Evolutionary conservation across 2,797 vertebrate species (phyloP).

Genomic region (Sebastes dallii): DNA sequence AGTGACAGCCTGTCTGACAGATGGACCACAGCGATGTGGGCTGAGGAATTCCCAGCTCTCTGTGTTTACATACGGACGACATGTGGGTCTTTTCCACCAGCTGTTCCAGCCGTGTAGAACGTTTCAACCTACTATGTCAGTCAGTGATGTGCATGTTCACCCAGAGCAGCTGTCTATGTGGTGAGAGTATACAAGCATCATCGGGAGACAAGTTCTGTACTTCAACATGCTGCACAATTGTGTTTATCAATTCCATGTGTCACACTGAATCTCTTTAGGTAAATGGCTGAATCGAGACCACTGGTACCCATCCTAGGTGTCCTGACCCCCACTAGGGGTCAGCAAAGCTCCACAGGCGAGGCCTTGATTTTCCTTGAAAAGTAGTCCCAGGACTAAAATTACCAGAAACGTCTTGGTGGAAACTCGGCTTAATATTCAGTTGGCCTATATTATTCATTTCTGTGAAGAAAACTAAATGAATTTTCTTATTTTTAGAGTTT

Average conservation of each 20-base stretch:
- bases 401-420: background rate
- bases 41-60: constrained; percentile 11
- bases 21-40: background rate
- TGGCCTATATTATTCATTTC: background rate
- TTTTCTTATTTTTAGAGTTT: background rate
- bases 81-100: constrained; percentile 33
- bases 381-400: background rate
- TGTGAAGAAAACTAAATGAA: background rate
- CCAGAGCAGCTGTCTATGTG: constrained; percentile 7
- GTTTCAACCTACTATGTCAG: background rate
- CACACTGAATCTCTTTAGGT: background rate
- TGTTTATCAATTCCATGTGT: background rate
- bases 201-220: background rate
- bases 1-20: constrained; percentile 7
- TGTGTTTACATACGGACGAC: constrained; percentile 29
- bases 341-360: too few relatives aligned
- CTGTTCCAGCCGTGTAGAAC: constrained; percentile 14
- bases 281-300: background rate
- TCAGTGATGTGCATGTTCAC: background rate
- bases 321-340: too few relatives aligned
- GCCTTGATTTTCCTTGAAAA: too few relatives aligned
- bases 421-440: too few relatives aligned
- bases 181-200: background rate
- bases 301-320: too few relatives aligned
- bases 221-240: background rate